Evolutionary conservation across 2,797 vertebrate species (phyloP).

Genomic region (Prionace glauca): DNA sequence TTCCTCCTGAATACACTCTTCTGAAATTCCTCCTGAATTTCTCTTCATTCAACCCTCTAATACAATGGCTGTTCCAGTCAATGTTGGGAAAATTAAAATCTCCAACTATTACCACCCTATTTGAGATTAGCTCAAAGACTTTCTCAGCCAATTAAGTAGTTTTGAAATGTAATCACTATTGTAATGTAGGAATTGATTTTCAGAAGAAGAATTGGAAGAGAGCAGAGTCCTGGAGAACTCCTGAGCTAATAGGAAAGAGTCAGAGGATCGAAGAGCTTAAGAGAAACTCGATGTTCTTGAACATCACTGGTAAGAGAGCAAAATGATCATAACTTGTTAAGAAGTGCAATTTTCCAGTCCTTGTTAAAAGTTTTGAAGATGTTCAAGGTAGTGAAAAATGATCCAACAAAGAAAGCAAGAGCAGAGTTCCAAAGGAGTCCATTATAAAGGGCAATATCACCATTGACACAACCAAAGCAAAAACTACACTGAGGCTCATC

Average conservation of each 20-base stretch:
- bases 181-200: not conserved
- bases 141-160: not conserved
- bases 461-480: not conserved
- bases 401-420: not conserved
- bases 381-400: not conserved
- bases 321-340: not conserved
- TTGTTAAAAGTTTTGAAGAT: not conserved
- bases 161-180: not conserved
- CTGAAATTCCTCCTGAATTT: too few relatives aligned
- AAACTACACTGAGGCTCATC: not conserved
- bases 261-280: not conserved
- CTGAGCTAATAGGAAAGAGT: not conserved
- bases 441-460: not conserved
- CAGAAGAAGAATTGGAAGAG: not conserved
- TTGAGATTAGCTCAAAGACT: not conserved
- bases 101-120: too few relatives aligned
- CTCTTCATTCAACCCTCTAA: too few relatives aligned
- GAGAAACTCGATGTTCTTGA: not conserved
- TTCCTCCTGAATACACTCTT: too few relatives aligned
- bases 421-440: not conserved
- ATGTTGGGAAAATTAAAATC: too few relatives aligned
- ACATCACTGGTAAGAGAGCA: not conserved
- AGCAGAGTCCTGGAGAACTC: not conserved
- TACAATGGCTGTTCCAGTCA: too few relatives aligned
- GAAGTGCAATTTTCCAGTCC: not conserved